phyloP scores from a whole-genome alignment of 2,113 vertebrate genomes.

The Eulacestoma nigropectus region DNA sequence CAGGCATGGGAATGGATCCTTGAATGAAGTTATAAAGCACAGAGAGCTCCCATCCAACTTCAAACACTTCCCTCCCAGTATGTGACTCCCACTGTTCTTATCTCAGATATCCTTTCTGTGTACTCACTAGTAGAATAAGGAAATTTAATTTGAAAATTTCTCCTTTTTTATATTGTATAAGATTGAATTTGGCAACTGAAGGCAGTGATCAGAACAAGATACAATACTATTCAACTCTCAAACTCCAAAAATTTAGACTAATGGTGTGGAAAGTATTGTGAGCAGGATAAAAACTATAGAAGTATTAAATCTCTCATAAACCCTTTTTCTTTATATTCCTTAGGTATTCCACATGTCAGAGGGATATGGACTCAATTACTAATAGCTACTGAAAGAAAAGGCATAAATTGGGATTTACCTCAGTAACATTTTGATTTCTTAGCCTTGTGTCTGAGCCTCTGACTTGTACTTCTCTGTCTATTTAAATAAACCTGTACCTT shows the following conservation, averaged over 20 bases:
- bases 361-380: not conserved
- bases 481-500: not conserved
- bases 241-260: not conserved
- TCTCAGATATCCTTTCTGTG: not conserved
- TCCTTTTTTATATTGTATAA: not conserved
- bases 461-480: not conserved
- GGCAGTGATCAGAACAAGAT: not conserved
- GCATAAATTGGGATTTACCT: not conserved
- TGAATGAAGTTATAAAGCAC: not conserved
- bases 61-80: not conserved
- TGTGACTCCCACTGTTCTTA: accelerated
- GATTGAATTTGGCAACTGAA: not conserved
- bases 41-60: not conserved
- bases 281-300: not conserved
- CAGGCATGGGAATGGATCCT: not conserved
- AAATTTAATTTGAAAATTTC: not conserved
- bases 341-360: not conserved
- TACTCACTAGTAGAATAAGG: not conserved
- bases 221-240: not conserved
- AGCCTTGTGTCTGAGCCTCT: not conserved
- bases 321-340: not conserved
- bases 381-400: not conserved
- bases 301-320: not conserved
- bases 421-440: not conserved
- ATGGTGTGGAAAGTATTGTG: not conserved